Conservation (phyloP, 2,888 invertebrate species). For the Scaptomyza reducta region DNA sequence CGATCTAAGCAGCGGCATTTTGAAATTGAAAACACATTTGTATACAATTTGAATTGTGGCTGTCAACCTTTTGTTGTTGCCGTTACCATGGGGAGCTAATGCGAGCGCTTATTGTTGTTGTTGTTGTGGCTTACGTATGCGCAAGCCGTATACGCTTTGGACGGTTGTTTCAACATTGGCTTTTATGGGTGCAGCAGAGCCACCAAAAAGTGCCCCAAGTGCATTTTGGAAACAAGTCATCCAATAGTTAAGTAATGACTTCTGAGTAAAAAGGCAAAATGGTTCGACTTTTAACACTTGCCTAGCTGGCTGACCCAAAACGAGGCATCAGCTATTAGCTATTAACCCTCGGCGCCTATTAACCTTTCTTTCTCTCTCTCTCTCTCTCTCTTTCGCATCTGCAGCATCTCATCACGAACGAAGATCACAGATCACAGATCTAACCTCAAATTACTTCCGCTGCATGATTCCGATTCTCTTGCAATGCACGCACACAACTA, state of each 20-base stretch:
- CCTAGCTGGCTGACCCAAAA: slow-evolving; percentile 38
- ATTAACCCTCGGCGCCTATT: slow-evolving; percentile 68
- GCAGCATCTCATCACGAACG: slow-evolving; percentile 27
- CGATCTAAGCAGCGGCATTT: slow-evolving; percentile 48
- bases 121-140: slow-evolving; percentile 56
- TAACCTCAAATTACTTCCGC: slow-evolving; percentile 81
- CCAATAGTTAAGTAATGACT: slow-evolving; percentile 53
- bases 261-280: slow-evolving; percentile 39
- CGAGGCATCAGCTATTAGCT: slow-evolving; percentile 45
- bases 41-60: slow-evolving; percentile 65
- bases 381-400: slow-evolving; percentile 11
- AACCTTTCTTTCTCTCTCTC: slow-evolving; percentile 33
- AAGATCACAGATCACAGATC: slow-evolving; percentile 53
- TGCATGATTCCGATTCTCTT: slow-evolving; percentile 65
- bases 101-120: slow-evolving; percentile 21
- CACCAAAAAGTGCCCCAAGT: slow-evolving; percentile 32
- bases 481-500: slow-evolving; percentile 36
- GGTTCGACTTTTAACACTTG: slow-evolving; percentile 65
- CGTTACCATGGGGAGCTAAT: slow-evolving; percentile 34
- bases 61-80: slow-evolving; percentile 44
- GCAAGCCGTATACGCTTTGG: slow-evolving; percentile 39
- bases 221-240: slow-evolving; percentile 45
- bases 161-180: slow-evolving; percentile 56
- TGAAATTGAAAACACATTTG: slow-evolving; percentile 71
- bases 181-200: slow-evolving; percentile 63